Percentiles rank a stretch among this genome's conserved stretches.
Evolutionary conservation across 2,888 invertebrate species (phyloP).

Genomic region (Synergus laeviventris): DNA sequence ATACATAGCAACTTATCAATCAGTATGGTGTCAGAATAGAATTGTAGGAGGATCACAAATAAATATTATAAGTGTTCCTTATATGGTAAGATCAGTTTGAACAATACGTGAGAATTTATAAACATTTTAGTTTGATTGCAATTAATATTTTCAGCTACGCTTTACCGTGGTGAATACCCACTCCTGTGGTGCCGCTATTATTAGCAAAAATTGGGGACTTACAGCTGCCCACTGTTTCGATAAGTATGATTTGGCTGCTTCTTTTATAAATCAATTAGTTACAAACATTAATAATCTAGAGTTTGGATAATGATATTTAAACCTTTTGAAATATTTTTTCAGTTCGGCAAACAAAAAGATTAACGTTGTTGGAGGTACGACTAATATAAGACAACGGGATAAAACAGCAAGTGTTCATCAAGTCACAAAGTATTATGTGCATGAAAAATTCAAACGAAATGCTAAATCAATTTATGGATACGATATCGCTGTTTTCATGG

Average conservation of each 20-base stretch:
- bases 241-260: conserved; percentile 66
- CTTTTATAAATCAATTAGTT: neutral
- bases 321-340: neutral
- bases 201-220: conserved; percentile 77
- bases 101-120: neutral
- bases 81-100: conserved; percentile 72
- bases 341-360: neutral
- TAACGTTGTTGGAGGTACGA: conserved; percentile 77
- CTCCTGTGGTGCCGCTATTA: conserved; percentile 79
- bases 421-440: conserved; percentile 77
- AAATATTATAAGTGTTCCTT: conserved; percentile 77
- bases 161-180: conserved; percentile 75
- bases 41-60: conserved; percentile 78
- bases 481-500: conserved; percentile 39
- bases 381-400: conserved; percentile 72
- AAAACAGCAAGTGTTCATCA: conserved; percentile 77
- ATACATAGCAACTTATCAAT: conserved; percentile 44
- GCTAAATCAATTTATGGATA: conserved; percentile 55
- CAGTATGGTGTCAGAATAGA: conserved; percentile 56
- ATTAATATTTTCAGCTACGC: conserved; percentile 66
- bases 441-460: conserved; percentile 75
- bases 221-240: conserved; percentile 81
- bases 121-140: neutral
- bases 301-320: neutral
- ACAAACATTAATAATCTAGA: too few relatives aligned